Conservation (phyloP, 2,797 vertebrate species). For the Nyctalus aviator region DNA sequence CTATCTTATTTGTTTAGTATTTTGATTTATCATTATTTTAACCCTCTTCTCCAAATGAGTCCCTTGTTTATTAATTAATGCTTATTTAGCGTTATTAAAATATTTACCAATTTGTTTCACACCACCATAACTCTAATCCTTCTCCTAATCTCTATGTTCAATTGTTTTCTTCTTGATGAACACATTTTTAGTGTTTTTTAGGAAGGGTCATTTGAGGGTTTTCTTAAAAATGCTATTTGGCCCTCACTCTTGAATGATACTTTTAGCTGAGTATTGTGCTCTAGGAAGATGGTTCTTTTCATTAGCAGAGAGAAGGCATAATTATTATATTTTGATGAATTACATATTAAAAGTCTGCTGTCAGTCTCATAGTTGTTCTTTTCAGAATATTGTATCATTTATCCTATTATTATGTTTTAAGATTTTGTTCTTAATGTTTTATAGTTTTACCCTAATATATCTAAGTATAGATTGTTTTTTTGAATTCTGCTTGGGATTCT, state of each 20-base stretch:
- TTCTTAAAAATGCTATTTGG: not conserved
- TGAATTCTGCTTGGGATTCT: not conserved
- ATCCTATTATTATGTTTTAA: not conserved
- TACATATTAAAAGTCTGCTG: not conserved
- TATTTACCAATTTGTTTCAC: not conserved
- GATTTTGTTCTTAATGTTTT: not conserved
- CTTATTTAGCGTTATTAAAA: not conserved
- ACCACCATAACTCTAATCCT: not conserved
- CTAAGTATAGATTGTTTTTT: not conserved
- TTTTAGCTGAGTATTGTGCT: conserved; percentile 9
- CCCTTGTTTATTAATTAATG: not conserved
- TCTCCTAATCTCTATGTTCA: not conserved
- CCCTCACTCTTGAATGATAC: not conserved
- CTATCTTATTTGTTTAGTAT: not conserved
- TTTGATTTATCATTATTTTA: conserved; percentile 25
- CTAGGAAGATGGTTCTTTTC: not conserved
- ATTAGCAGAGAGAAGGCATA: not conserved
- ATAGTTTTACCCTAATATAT: not conserved
- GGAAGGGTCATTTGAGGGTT: not conserved
- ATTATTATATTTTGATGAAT: not conserved
- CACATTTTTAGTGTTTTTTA: conserved; percentile 61
- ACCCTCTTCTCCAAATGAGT: not conserved
- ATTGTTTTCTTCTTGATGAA: not conserved
- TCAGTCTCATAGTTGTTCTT: not conserved
- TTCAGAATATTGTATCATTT: not conserved